These are phyloP conservation scores for Stegophylla sp. DNA, from an alignment of 2,888 invertebrate species.

Conservation along the genomic window DNA sequence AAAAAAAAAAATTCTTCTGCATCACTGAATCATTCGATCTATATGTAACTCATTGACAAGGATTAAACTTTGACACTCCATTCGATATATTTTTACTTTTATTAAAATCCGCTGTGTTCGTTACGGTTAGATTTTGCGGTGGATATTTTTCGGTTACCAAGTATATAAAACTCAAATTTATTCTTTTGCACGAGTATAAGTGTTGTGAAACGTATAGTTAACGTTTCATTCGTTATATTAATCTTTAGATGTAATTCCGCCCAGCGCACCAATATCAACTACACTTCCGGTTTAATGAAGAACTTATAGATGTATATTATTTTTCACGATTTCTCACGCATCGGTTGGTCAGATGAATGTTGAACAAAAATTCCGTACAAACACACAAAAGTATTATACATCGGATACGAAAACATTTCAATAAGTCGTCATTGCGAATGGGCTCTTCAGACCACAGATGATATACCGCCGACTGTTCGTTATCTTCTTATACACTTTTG, in stretches of 20 bases:
- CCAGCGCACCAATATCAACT: too few relatives aligned
- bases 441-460: conserved; percentile 40
- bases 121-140: too few relatives aligned
- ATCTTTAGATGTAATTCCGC: background rate
- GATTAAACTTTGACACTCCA: too few relatives aligned
- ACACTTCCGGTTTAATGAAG: background rate
- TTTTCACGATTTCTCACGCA: conserved; percentile 34
- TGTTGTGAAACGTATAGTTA: background rate
- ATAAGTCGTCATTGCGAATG: conserved; percentile 33
- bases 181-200: background rate
- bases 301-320: conserved; percentile 37
- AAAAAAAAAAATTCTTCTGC: too few relatives aligned
- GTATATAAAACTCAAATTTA: background rate
- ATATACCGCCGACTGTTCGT: conserved; percentile 22
- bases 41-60: too few relatives aligned
- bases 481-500: conserved; percentile 27
- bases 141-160: too few relatives aligned
- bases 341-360: conserved; percentile 43
- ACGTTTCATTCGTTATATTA: background rate
- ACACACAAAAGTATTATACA: conserved; percentile 18
- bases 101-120: too few relatives aligned
- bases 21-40: too few relatives aligned
- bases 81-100: too few relatives aligned
- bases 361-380: conserved; percentile 26
- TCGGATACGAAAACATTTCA: conserved; percentile 36